A percentile compares a stretch with the other conserved stretches of the same genome.
Evolutionary conservation across 2,797 vertebrate genomes (phyloP).

Genomic region (Clamator glandarius): DNA sequence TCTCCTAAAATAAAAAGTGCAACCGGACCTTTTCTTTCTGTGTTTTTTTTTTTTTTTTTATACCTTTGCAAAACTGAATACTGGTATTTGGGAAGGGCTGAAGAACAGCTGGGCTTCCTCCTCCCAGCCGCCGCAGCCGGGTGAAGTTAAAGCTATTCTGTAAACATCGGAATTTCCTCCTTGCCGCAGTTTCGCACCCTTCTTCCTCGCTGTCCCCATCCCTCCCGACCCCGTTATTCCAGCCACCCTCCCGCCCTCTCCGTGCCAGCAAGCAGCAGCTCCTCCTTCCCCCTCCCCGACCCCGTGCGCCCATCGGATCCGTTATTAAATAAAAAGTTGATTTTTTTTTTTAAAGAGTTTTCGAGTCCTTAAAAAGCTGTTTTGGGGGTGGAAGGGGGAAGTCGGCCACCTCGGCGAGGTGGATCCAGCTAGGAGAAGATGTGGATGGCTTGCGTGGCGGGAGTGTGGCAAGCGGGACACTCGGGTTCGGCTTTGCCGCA

Average conservation of each 20-base stretch:
- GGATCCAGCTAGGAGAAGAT: slow-evolving; percentile 90
- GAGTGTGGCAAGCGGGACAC: slow-evolving; percentile 93
- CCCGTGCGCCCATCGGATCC: neutral
- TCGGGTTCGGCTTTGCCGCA: slow-evolving; percentile 89
- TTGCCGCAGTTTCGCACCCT: neutral
- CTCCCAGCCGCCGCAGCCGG: slow-evolving; percentile 37
- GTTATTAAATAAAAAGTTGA: slow-evolving; percentile 55
- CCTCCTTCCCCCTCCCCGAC: neutral
- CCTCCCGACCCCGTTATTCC: neutral
- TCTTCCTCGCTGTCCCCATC: neutral
- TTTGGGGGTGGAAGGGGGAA: neutral
- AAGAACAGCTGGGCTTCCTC: slow-evolving; percentile 40
- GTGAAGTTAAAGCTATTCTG: slow-evolving; percentile 76
- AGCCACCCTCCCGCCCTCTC: neutral
- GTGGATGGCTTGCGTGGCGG: slow-evolving; percentile 95
- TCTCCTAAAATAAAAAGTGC: slow-evolving; percentile 77
- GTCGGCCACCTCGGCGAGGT: neutral
- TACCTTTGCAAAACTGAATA: slow-evolving; percentile 74
- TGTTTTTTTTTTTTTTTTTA: neutral
- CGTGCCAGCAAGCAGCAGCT: neutral
- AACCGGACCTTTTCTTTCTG: slow-evolving; percentile 71
- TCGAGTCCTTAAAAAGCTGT: slow-evolving; percentile 27
- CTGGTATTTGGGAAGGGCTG: slow-evolving; percentile 65
- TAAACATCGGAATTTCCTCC: slow-evolving; percentile 60
- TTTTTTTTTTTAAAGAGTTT: slow-evolving; percentile 12